Evolutionary conservation across 2,888 invertebrate species (phyloP).

Genomic region (Aspidapion aeneum): DNA sequence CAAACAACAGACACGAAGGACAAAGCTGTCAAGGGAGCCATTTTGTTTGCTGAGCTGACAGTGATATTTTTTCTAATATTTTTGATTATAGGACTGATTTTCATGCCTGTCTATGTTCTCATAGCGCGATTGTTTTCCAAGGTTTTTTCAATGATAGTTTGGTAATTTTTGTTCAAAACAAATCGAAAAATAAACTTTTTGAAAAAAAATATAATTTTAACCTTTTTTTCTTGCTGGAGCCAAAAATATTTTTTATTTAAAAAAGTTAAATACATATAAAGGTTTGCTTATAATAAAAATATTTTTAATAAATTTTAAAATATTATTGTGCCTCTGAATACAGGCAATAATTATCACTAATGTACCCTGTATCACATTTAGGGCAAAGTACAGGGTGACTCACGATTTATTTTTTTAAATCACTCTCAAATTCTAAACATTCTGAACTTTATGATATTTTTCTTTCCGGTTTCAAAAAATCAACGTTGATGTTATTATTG

Average conservation of each 20-base stretch:
- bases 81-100: constrained; percentile 40
- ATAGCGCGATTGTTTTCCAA: constrained; percentile 31
- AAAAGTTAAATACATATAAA: too few species aligned
- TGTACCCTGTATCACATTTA: too few species aligned
- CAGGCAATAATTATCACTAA: too few species aligned
- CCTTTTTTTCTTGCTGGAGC: background rate
- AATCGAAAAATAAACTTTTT: constrained; percentile 3
- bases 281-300: too few species aligned
- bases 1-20: constrained; percentile 36
- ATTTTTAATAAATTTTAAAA: too few species aligned
- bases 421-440: too few species aligned
- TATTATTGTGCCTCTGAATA: too few species aligned
- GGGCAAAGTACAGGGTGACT: too few species aligned
- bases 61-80: constrained; percentile 39
- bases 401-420: too few species aligned
- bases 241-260: background rate
- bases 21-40: constrained; percentile 35
- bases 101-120: constrained; percentile 39
- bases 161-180: constrained; percentile 23
- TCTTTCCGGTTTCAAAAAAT: too few species aligned
- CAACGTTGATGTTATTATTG: too few species aligned
- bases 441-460: too few species aligned
- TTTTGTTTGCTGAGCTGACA: constrained; percentile 40
- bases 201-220: background rate
- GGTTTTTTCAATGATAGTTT: constrained; percentile 33